Base-by-base conservation (phyloP, 37 sponge, comb jelly and placozoan genomes). In the Ephydatia muelleri region DNA sequence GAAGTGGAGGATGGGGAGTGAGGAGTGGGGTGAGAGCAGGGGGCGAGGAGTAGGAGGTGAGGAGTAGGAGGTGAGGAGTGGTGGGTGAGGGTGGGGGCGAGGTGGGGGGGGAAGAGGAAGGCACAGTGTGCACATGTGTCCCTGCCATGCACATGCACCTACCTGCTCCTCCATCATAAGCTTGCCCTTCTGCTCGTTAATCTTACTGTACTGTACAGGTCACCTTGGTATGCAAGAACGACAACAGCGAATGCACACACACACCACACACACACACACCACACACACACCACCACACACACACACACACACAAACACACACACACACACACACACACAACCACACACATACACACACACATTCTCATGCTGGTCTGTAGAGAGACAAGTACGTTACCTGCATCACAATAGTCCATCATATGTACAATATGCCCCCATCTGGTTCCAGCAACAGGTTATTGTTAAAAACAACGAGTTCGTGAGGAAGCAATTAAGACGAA, bases 381-480 rank as follows among this genome's bases (percentile, higher is more conserved):
- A n/a, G n/a, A n/a, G n/a, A n/a, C n/a, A n/a, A n/a, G n/a, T n/a
- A n/a, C 5, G 22, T 66, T 84, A 90, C 91, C 97, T 85, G 93
- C 98, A 83, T 98, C 98, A 81, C 97, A 96, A 70, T 98, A 98
- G 80, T 98, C 98, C 98, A 98, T 98, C 38, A 94, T 78, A 98
- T 98, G 79, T 83, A 96, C 77, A 98, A 82, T 66, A 37, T 82
- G 25, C 98, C 98, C 65, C 75, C 66, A 23, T 87, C 96, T 90
- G 67, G 19, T 49, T 30, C 9, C 64, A 48, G 8, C 68, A 21
- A 71, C 35, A 67, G n/a, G 4, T 4, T 43, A 4, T 11, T 43
- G 47, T 11, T 8, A 43, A n/a, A n/a, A n/a, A n/a, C n/a, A n/a
- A n/a, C n/a, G n/a, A n/a, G n/a, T 43, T 43, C 8, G 47, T 11